These are phyloP conservation scores for Barbus barbus DNA, from an alignment of 2,113 vertebrate genomes.

Conservation along the genomic window DNA sequence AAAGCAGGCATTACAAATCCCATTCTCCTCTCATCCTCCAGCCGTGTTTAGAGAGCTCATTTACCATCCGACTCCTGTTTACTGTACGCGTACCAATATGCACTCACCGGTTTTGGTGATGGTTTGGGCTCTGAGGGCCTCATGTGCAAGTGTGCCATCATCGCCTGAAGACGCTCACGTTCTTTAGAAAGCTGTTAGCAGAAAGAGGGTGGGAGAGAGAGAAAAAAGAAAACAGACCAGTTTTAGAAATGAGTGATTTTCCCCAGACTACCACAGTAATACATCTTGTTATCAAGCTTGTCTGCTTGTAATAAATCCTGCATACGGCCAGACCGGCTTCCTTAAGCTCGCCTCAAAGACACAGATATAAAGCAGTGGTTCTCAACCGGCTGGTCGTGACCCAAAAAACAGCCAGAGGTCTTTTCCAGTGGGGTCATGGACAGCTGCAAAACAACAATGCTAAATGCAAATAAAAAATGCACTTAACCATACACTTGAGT, in stretches of 20 bases:
- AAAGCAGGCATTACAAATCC: conserved; percentile 90
- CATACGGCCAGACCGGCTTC: conserved; percentile 73
- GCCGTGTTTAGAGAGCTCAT: conserved; percentile 85
- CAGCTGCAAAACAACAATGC: neutral
- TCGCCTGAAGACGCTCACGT: conserved; percentile 99
- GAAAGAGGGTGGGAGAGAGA: conserved; percentile 61
- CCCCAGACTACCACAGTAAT: conserved; percentile 81
- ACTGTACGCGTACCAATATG: conserved; percentile 95
- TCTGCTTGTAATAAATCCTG: conserved; percentile 80
- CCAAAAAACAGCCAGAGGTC: neutral
- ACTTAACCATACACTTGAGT: neutral
- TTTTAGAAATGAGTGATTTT: conserved; percentile 86
- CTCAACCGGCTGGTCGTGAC: neutral
- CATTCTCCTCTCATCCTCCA: conserved; percentile 72
- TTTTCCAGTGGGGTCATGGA: neutral
- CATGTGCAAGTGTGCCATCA: conserved; percentile 99
- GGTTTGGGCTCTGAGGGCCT: conserved; percentile 99
- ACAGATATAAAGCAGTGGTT: neutral
- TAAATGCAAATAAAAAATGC: neutral
- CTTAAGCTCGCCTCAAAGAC: conserved; percentile 26
- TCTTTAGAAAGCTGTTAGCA: conserved; percentile 99
- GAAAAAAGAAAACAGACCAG: conserved; percentile 66
- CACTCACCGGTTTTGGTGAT: conserved; percentile 99
- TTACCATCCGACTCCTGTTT: conserved; percentile 86
- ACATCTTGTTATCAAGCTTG: conserved; percentile 81